Evolutionary conservation across 2,113 vertebrate species (phyloP), one percentile per base, ranked within the genome.

Genomic region (Brachypodius melanocephalos): DNA sequence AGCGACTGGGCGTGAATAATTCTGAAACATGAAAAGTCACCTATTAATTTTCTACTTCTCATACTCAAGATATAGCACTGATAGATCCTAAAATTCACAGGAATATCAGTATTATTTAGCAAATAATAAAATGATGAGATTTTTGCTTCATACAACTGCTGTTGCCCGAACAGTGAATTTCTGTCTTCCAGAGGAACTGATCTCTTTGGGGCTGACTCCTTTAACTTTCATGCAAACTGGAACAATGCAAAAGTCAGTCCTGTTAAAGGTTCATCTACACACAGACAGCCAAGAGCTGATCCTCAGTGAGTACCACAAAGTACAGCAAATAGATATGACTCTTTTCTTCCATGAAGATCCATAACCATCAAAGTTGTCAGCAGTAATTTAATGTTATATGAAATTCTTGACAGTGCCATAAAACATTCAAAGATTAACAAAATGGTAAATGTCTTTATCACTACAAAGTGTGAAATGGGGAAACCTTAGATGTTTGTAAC

Each of bases 1-100:
- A 97, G 95, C 98, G 98, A 95, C 98, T 98, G 94, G 98, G 98
- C 4, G 98, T 98, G 98, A 99, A 99, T 95, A 99, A 97, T 97
- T 99, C 99, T 99, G 98, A 87, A 97, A 96, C 10, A 52, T 0
- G 12, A 80, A 38, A 52, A 49, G 38, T 21, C 46, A 81, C 8
- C 49, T 38, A 74, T 93, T 75, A 59, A 58, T 84, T 59, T 78
- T 90, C 59, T 69, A 21, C 2, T 77, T 76, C 66, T 48, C 31
- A 58, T 18, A 61, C 17, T 48, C 36, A 18, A 40, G 6, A 31
- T 65, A 61, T 6, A 68, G 32, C 36, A 76, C 5, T 73, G 20
- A 21, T 83, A 74, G 20, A 68, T 43, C 40, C 12, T 25, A 81
- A 59, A 84, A 84, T 74, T 68, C 61, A 74, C n/a, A 74, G 25